Conservation (phyloP, 1,140 invertebrate species). For the Holotrichia oblita region DNA sequence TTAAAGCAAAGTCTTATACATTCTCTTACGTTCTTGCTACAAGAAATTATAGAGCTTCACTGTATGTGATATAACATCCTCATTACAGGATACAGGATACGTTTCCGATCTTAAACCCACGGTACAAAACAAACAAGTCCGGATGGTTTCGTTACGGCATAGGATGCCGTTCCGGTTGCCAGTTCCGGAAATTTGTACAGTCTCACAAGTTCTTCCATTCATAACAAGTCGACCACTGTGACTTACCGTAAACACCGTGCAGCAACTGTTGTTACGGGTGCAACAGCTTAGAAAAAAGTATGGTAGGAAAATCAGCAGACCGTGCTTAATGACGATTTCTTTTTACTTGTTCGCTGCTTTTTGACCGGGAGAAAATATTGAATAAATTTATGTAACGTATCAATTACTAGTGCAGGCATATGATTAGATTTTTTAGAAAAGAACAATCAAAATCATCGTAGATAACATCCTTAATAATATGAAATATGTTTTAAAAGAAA, state of each 20-base stretch:
- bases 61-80: background rate
- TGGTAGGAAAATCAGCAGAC: slow-evolving; percentile 12
- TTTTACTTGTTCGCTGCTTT: background rate
- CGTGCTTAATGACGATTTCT: background rate
- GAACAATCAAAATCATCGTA: too few relatives aligned
- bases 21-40: too few relatives aligned
- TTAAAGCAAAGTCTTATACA: too few relatives aligned
- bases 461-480: too few relatives aligned
- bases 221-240: background rate
- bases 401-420: background rate
- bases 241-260: slow-evolving; percentile 2
- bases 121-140: background rate
- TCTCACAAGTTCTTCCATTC: background rate
- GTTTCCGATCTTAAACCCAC: slow-evolving; percentile 2
- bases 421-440: too few relatives aligned
- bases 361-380: background rate
- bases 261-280: background rate
- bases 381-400: background rate
- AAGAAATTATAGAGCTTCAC: too few relatives aligned
- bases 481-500: too few relatives aligned
- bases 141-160: background rate
- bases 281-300: slow-evolving; percentile 2
- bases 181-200: slow-evolving; percentile 1
- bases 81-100: background rate
- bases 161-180: background rate